Base-by-base conservation (phyloP, 2,888 invertebrate species). In the Sphaerophoria rueppellii region DNA sequence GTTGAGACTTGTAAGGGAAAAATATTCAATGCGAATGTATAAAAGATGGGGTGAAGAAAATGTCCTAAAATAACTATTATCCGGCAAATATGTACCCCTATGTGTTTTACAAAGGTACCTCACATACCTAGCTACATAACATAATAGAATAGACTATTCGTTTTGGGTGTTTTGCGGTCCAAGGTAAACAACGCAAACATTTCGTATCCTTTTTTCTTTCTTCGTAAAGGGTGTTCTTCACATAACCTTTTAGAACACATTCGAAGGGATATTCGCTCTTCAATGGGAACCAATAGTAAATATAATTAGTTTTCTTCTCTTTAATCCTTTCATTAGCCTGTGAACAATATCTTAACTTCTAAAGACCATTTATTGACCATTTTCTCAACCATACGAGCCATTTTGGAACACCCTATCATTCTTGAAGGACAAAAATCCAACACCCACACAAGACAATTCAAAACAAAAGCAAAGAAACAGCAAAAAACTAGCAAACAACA, bases 351-450 rank as follows among this genome's bases (percentile, higher is more conserved):
- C 24, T 24, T 24, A 24, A 24, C 24, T 2, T 24, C 24, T 24
- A 2, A 9, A 37, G 37, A 37, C 4, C 4, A 37, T 7, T 37
- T 4, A 37, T 37, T 40, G 6, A 9, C 40, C 6, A 40, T 40
- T 40, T 7, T 7, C 9, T 7, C 40, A 6, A 40, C 4, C 40
- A 40, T 7, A 40, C 9, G 4, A 7, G 11, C 11, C 40, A 43
- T 9, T 1, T 32, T 54, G 11, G 4, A 60, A 60, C 60, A 60
- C 60, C 60, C 60, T 60, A n/a, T 43, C 0, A 12, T 60, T 24
- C 1, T 24, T 60, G 43, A 2, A 24, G 11, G 32, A 71, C 71
- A 32, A 74, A 58, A 69, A 88, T 89, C 89, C 89, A 89, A 90
- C 90, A 87, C 87, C 87, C 79, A 85, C 83, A 81, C 63, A 77